These are phyloP conservation scores for Ditula angustiorana DNA, from an alignment of 2,888 invertebrate genomes.

Conservation along the genomic window DNA sequence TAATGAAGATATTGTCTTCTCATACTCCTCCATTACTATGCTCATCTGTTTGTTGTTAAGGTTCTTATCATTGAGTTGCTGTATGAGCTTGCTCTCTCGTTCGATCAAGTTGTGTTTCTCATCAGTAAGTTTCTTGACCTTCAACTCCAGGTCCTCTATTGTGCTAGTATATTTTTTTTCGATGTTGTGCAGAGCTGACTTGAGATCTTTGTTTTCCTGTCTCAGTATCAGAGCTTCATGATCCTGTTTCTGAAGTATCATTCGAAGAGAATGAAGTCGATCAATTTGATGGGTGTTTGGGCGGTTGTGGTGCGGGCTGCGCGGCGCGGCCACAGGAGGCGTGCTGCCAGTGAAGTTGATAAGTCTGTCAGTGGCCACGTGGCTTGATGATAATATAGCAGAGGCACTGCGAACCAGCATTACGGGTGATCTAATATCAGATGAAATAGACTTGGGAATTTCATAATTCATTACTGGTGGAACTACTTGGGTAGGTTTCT, in stretches of 20 bases:
- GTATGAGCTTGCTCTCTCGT: slow-evolving; percentile 65
- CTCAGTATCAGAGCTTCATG: slow-evolving; percentile 69
- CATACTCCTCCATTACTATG: slow-evolving; percentile 91
- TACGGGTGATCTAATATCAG: slow-evolving; percentile 59
- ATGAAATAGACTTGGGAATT: slow-evolving; percentile 50
- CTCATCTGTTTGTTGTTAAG: slow-evolving; percentile 83
- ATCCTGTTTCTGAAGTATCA: slow-evolving; percentile 74
- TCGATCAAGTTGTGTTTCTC: slow-evolving; percentile 64
- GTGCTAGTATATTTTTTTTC: slow-evolving; percentile 63
- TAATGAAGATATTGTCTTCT: slow-evolving; percentile 90
- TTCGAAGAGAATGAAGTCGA: slow-evolving; percentile 67
- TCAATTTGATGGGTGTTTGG: slow-evolving; percentile 62
- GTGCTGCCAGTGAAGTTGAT: slow-evolving; percentile 73
- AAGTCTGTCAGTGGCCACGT: slow-evolving; percentile 73
- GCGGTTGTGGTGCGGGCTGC: slow-evolving; percentile 61
- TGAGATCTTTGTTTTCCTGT: slow-evolving; percentile 73
- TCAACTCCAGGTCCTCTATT: slow-evolving; percentile 64
- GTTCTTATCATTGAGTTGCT: slow-evolving; percentile 70
- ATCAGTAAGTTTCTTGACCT: slow-evolving; percentile 68
- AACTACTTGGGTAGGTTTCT: slow-evolving; percentile 77
- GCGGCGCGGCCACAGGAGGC: slow-evolving; percentile 71
- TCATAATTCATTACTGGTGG: slow-evolving; percentile 72
- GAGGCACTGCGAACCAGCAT: slow-evolving; percentile 74
- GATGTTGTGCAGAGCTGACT: slow-evolving; percentile 65
- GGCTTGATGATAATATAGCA: slow-evolving; percentile 73